Evolutionary conservation across 2,113 vertebrate species (phyloP).

Genomic region (Apodemus sylvaticus): DNA sequence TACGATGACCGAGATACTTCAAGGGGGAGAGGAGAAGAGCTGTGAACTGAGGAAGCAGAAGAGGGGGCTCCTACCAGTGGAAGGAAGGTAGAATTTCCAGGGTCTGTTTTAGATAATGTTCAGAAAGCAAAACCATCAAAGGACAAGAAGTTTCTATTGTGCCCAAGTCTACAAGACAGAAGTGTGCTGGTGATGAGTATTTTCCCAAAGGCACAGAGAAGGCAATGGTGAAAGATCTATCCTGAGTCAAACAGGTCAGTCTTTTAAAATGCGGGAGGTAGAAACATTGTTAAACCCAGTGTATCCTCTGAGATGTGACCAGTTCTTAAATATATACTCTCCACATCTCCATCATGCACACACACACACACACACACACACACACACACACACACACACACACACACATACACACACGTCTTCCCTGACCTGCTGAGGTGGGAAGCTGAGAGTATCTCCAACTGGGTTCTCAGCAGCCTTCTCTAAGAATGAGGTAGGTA

Average conservation of each 20-base stretch:
- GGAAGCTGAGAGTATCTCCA: neutral
- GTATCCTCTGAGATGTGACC: neutral
- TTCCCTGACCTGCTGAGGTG: too few species aligned
- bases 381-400: too few species aligned
- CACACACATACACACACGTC: too few species aligned
- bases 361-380: too few species aligned
- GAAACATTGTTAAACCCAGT: neutral
- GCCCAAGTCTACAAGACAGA: neutral
- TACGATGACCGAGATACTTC: too few species aligned
- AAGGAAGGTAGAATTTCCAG: neutral
- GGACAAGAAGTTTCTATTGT: neutral
- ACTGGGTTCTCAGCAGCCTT: neutral
- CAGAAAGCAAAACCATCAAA: neutral
- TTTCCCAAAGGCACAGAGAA: neutral
- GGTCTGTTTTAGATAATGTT: neutral
- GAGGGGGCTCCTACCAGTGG: neutral
- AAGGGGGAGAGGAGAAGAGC: too few species aligned
- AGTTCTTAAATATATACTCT: too few species aligned
- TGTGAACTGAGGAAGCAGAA: too few species aligned
- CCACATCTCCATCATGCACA: too few species aligned
- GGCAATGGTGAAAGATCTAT: neutral
- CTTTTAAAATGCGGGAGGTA: neutral
- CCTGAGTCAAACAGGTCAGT: neutral
- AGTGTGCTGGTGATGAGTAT: too few species aligned
- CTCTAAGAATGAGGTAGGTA: neutral